These are phyloP conservation scores for Corapipo altera DNA, from an alignment of 2,113 vertebrate genomes.

Conservation along the genomic window DNA sequence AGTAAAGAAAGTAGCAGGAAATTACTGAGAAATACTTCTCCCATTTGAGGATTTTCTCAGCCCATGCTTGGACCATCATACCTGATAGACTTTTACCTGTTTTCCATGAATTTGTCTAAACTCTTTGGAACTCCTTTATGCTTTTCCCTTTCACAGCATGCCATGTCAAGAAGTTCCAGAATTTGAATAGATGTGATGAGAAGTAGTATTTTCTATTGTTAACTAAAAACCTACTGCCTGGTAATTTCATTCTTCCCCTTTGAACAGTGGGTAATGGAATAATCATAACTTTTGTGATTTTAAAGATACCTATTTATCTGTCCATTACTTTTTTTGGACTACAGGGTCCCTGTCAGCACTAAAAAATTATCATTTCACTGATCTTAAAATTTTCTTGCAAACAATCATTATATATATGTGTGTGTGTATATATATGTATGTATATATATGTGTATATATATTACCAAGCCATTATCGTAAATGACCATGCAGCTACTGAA, in stretches of 20 bases:
- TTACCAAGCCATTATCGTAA: not conserved
- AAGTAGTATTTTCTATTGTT: conserved; percentile 40
- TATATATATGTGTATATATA: not conserved
- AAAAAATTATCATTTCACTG: not conserved
- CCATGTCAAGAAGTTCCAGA: not conserved
- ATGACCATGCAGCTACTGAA: not conserved
- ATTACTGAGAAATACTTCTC: not conserved
- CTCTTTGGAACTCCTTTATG: not conserved
- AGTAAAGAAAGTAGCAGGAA: not conserved
- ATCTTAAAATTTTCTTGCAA: not conserved
- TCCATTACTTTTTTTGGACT: not conserved
- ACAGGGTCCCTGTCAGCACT: not conserved
- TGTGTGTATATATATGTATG: not conserved
- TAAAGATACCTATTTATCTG: not conserved
- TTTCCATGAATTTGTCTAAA: not conserved
- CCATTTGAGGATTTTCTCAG: not conserved
- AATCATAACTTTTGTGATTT: conserved; percentile 27
- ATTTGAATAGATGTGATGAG: conserved; percentile 29
- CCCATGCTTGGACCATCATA: not conserved
- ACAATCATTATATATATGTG: not conserved
- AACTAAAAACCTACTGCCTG: conserved; percentile 1
- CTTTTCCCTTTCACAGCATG: not conserved
- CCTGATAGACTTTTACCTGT: not conserved
- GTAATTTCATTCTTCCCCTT: conserved; percentile 6
- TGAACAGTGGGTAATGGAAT: conserved; percentile 27